Evolutionary conservation across 92 coral and sea anemone genomes (phyloP).

Genomic region (Phenganax subtilis): DNA sequence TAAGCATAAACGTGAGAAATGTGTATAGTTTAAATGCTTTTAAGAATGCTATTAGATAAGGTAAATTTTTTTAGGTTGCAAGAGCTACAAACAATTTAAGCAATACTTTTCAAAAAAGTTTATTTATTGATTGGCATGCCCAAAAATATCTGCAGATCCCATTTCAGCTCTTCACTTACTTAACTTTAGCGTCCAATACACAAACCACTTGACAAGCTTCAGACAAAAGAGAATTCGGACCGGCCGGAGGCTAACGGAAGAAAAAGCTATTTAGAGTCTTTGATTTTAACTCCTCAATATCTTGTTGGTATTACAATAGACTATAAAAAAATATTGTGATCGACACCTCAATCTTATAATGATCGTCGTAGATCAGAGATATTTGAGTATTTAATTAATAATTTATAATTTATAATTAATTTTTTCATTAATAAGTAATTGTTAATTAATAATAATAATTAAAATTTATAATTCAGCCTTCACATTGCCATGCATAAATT

Average conservation of each 20-base stretch:
- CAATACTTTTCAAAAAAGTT: too few relatives aligned
- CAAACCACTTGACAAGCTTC: conserved; percentile 96
- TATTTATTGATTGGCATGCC: background rate
- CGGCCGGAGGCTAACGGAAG: conserved; percentile 77
- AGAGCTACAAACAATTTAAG: background rate
- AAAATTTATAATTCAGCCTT: too few relatives aligned
- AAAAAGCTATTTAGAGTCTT: background rate
- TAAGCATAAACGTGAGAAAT: background rate
- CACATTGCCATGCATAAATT: too few relatives aligned
- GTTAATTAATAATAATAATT: too few relatives aligned
- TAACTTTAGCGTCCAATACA: conserved; percentile 89
- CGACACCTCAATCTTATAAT: too few relatives aligned
- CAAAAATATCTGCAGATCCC: background rate
- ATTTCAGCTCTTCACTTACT: conserved; percentile 48
- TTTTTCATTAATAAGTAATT: too few relatives aligned
- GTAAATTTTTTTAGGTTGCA: background rate
- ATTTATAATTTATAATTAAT: too few relatives aligned
- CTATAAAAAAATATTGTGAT: too few relatives aligned
- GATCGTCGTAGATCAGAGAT: too few relatives aligned
- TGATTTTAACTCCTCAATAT: too few relatives aligned
- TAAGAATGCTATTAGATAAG: background rate
- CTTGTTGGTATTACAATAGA: too few relatives aligned
- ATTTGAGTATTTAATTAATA: too few relatives aligned
- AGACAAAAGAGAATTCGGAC: conserved; percentile 86
- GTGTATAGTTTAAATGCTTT: background rate